A percentile compares a stretch with the other conserved stretches of the same genome.
These are phyloP conservation scores for Willisornis vidua DNA, from an alignment of 2,113 vertebrate species.

Conservation along the genomic window DNA sequence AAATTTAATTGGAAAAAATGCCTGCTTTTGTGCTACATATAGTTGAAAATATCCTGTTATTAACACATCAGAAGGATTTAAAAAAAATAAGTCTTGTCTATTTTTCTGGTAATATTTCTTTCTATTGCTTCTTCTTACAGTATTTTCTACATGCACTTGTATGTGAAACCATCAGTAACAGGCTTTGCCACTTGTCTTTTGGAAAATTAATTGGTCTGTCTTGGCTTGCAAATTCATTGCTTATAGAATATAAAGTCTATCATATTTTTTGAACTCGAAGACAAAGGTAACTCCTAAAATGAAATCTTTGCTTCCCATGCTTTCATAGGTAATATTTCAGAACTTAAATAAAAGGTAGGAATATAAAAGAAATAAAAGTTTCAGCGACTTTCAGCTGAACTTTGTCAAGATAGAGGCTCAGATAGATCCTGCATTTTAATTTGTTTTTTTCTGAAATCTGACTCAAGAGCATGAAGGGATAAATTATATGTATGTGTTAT, in stretches of 20 bases:
- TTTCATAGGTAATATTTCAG: background rate
- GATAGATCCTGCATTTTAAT: background rate
- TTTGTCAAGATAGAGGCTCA: background rate
- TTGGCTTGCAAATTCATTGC: background rate
- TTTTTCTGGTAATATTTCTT: background rate
- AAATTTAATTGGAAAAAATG: background rate
- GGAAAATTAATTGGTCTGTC: background rate
- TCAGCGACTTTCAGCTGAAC: background rate
- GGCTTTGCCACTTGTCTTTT: background rate
- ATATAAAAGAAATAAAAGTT: background rate
- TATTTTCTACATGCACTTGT: background rate
- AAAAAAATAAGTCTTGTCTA: fast-evolving
- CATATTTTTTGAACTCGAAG: background rate
- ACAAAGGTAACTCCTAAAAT: background rate
- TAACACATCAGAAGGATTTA: background rate
- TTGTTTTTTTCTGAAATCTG: background rate
- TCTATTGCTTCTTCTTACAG: background rate
- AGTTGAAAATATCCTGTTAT: background rate
- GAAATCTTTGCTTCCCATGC: background rate
- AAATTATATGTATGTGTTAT: background rate
- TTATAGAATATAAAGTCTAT: background rate
- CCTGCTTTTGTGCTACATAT: background rate
- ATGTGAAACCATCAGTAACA: background rate
- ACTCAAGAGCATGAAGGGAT: background rate
- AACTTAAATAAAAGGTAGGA: background rate